Conservation (phyloP, 1,140 invertebrate genomes). For the Procambarus virginalis region DNA sequence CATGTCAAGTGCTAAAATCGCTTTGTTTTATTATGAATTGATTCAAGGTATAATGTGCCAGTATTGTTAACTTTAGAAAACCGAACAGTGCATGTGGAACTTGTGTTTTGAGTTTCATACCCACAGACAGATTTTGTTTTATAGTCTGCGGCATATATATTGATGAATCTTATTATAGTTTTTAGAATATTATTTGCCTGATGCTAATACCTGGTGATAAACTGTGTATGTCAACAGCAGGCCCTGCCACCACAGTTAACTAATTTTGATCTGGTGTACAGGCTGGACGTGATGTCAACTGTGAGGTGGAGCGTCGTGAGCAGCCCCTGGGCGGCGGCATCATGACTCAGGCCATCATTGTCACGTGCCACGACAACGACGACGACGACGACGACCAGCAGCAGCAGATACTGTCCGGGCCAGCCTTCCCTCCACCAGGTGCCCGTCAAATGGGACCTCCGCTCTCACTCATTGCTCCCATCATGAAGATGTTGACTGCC, state of each 20-base stretch:
- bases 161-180: too few relatives aligned
- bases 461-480: constrained; percentile 38
- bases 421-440: background rate
- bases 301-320: constrained; percentile 60
- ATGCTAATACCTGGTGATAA: background rate
- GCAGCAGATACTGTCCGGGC: background rate
- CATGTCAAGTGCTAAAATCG: too few relatives aligned
- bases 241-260: too few relatives aligned
- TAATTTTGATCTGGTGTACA: background rate
- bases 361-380: constrained; percentile 37
- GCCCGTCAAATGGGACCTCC: constrained; percentile 21
- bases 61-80: too few relatives aligned
- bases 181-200: background rate
- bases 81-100: too few relatives aligned
- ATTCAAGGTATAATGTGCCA: too few relatives aligned
- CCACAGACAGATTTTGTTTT: too few relatives aligned
- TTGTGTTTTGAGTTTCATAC: too few relatives aligned
- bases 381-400: background rate
- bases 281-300: constrained; percentile 57
- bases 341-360: constrained; percentile 55
- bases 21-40: too few relatives aligned
- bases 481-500: constrained; percentile 58
- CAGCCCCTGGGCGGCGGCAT: constrained; percentile 39
- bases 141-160: too few relatives aligned
- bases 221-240: background rate